Evolutionary conservation across 2,888 invertebrate genomes (phyloP).

Genomic region (Hirtodrosophila trivittata): DNA sequence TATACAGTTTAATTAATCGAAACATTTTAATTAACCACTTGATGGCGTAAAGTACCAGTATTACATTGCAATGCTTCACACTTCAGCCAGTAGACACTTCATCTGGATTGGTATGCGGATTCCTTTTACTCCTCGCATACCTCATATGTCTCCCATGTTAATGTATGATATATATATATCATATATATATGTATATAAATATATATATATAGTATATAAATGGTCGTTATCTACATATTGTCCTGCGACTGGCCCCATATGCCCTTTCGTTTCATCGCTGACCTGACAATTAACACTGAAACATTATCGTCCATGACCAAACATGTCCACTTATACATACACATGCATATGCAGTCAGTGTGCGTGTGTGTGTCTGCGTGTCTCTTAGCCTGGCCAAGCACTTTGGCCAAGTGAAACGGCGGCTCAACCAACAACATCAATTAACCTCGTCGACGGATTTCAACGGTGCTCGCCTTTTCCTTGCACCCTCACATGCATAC

Average conservation of each 20-base stretch:
- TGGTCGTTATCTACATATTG: conserved; percentile 38
- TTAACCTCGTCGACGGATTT: conserved; percentile 54
- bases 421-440: conserved; percentile 59
- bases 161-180: too few relatives aligned
- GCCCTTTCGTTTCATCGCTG: conserved; percentile 13
- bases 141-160: conserved; percentile 4
- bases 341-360: not conserved
- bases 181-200: too few relatives aligned
- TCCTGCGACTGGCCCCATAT: conserved; percentile 7
- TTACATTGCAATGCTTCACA: conserved; percentile 20
- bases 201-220: not conserved
- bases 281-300: conserved; percentile 58
- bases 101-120: conserved; percentile 16
- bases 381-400: conserved; percentile 36
- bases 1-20: conserved; percentile 5
- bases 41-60: conserved; percentile 4
- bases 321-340: conserved; percentile 7
- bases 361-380: conserved; percentile 7
- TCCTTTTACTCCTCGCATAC: not conserved
- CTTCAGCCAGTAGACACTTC: not conserved
- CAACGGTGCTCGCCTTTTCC: conserved; percentile 21
- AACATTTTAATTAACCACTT: conserved; percentile 22
- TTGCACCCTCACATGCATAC: not conserved
- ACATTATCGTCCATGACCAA: conserved; percentile 44
- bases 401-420: conserved; percentile 48